Conservation (phyloP, 1,140 invertebrate species). For the Zaprionus africanus region DNA sequence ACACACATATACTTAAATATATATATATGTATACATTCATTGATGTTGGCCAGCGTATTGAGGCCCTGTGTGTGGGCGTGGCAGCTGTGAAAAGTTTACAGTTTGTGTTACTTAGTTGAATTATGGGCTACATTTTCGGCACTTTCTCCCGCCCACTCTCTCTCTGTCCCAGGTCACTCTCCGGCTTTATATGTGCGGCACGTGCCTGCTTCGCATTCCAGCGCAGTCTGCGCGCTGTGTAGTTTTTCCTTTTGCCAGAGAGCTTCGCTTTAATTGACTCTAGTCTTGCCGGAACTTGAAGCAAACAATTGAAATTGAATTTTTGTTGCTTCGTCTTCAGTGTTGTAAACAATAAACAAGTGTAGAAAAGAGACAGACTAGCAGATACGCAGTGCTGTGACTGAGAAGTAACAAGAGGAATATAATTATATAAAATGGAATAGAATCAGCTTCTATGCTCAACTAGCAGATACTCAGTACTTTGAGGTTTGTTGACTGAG, state of each 20-base stretch:
- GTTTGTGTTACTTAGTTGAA: constrained; percentile 61
- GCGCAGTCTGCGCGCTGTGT: background rate
- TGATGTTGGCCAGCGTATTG: constrained; percentile 23
- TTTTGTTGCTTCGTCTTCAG: constrained; percentile 7
- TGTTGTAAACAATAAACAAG: constrained; percentile 47
- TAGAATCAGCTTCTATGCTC: no score
- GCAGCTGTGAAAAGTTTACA: constrained; percentile 47
- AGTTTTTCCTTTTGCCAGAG: constrained; percentile 4
- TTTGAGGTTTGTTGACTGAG: background rate
- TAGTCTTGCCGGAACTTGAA: constrained; percentile 11
- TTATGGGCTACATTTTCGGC: constrained; percentile 49
- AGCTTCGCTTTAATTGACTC: constrained; percentile 37
- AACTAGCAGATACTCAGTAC: background rate
- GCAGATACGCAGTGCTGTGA: background rate
- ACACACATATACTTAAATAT: background rate
- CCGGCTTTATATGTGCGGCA: constrained; percentile 39
- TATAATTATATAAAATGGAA: no score
- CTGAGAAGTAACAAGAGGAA: no score
- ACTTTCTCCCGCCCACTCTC: constrained; percentile 1
- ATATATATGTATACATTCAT: constrained; percentile 15
- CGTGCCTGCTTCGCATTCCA: constrained; percentile 39
- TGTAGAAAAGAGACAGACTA: background rate
- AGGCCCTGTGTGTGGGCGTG: background rate
- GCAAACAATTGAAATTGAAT: constrained; percentile 68
- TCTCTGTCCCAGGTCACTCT: background rate